Evolutionary conservation across 2,797 vertebrate genomes (phyloP).

Genomic region (Rhabdophis nuchalis): DNA sequence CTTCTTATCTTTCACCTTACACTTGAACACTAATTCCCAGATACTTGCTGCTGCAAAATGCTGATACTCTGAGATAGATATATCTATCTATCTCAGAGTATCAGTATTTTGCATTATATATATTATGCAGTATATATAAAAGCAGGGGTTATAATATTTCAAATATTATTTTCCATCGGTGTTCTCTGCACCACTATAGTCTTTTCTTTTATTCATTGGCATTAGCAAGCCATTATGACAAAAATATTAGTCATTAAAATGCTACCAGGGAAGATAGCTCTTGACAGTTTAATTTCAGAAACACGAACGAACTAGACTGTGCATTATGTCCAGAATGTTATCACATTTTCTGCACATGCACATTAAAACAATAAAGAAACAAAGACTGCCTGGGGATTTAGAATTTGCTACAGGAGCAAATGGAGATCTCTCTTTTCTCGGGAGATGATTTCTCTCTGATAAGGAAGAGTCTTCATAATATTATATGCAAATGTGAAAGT

Average conservation of each 20-base stretch:
- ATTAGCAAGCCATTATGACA: neutral
- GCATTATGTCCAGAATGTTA: neutral
- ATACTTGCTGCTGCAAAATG: neutral
- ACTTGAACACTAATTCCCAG: neutral
- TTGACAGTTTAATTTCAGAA: neutral
- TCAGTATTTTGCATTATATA: too few relatives aligned
- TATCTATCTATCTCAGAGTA: too few relatives aligned
- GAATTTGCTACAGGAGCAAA: neutral
- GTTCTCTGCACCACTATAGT: neutral
- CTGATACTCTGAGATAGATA: neutral
- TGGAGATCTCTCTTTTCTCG: neutral
- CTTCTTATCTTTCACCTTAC: neutral
- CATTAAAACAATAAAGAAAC: neutral
- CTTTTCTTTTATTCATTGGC: neutral
- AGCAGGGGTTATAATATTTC: neutral
- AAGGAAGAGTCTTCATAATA: neutral
- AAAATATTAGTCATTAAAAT: neutral
- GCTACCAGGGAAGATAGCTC: neutral
- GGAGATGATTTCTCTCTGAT: neutral
- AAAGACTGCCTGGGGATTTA: neutral
- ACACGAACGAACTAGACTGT: neutral
- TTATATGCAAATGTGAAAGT: neutral
- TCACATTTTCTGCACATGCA: neutral
- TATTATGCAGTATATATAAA: too few relatives aligned
- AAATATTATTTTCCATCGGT: neutral